Percentiles rank a stretch among this genome's conserved stretches.
Evolutionary conservation across 2,888 invertebrate genomes (phyloP).

Genomic region (Loripinus fragilis): DNA sequence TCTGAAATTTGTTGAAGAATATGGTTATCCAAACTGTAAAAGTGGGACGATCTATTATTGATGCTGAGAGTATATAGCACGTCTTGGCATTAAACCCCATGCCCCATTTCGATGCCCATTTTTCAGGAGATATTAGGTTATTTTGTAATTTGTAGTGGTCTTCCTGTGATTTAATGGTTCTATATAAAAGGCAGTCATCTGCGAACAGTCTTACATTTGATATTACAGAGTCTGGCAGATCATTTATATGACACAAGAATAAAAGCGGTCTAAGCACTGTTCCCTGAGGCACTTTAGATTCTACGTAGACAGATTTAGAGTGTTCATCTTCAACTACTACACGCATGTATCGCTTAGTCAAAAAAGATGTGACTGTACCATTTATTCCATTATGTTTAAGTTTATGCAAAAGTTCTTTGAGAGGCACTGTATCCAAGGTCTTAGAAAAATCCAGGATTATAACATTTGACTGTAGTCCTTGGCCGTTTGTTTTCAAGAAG

Average conservation of each 20-base stretch:
- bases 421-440: conserved; percentile 37
- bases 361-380: too few species aligned
- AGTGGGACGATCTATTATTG: conserved; percentile 11
- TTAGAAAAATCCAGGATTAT: conserved; percentile 27
- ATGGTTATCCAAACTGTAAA: conserved; percentile 19
- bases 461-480: not conserved
- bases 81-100: conserved; percentile 1
- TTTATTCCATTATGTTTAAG: too few species aligned
- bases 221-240: conserved; percentile 27
- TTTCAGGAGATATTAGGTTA: not conserved
- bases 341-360: too few species aligned
- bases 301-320: not conserved
- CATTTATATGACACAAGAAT: conserved; percentile 29
- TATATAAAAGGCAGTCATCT: conserved; percentile 36
- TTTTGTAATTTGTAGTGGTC: conserved; percentile 4
- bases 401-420: not conserved
- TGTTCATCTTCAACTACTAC: conserved; percentile 28
- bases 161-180: not conserved
- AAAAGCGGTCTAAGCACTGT: conserved; percentile 26
- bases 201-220: conserved; percentile 33
- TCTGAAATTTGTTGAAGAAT: conserved; percentile 26
- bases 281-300: conserved; percentile 39
- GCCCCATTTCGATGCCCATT: not conserved
- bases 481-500: not conserved
- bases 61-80: not conserved